Percentiles rank a stretch among this genome's conserved stretches.
phyloP scores from a whole-genome alignment of 2,113 vertebrate genomes.

The Chaetodon auriga region DNA sequence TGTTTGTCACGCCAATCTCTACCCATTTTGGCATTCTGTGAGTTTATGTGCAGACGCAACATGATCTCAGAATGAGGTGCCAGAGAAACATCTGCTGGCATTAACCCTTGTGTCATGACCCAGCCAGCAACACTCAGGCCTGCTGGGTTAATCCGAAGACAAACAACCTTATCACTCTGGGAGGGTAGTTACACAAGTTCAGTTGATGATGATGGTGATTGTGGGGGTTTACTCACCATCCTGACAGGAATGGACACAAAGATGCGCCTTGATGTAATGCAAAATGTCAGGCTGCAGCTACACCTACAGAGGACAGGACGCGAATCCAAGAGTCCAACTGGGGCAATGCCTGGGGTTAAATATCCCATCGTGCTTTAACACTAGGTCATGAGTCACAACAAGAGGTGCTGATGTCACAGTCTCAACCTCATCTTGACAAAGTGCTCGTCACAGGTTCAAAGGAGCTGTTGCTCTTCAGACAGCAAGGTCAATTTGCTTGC shows the following conservation, averaged over 20 bases:
- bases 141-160: slow-evolving; percentile 18
- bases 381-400: slow-evolving; percentile 23
- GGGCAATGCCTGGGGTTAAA: neutral
- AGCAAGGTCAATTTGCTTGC: slow-evolving; percentile 14
- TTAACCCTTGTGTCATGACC: slow-evolving; percentile 43
- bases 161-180: slow-evolving; percentile 10
- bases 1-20: slow-evolving; percentile 6
- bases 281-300: neutral
- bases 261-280: slow-evolving; percentile 13
- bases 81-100: slow-evolving; percentile 43
- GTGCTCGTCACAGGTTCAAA: neutral
- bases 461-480: neutral
- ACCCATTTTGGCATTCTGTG: neutral
- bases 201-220: slow-evolving; percentile 2
- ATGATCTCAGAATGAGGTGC: slow-evolving; percentile 3
- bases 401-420: slow-evolving; percentile 28
- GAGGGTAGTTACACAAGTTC: slow-evolving; percentile 23
- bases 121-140: neutral
- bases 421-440: neutral
- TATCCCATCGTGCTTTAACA: slow-evolving; percentile 3
- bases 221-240: slow-evolving; percentile 8
- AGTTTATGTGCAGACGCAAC: neutral
- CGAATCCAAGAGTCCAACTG: neutral
- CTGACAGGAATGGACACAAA: slow-evolving; percentile 35
- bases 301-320: neutral